Evolutionary conservation across 2,797 vertebrate species (phyloP), one percentile per base, ranked within the genome.

Genomic region (Hippocampus kuda): DNA sequence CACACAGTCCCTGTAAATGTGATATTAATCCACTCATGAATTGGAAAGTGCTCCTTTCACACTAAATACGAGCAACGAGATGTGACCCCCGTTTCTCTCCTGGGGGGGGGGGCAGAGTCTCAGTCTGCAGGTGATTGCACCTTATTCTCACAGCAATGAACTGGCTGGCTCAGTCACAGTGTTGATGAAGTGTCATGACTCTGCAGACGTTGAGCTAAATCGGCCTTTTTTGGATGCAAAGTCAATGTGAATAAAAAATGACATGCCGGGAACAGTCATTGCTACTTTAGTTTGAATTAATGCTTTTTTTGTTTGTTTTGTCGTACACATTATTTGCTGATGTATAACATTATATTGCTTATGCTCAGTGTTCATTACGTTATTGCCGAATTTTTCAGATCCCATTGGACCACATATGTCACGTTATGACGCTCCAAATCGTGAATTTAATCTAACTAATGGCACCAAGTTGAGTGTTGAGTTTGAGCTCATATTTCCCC

Each of bases 1-100:
- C 82, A 84, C 81, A 78, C 63, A 64, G 74, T 81, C 70, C 69
- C 69, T 71, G 65, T 62, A 69, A 77, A 81, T 75, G 71, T 80
- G 44, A 85, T 84, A 89, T 87, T 90, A 88, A 86, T 79, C 74
- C 73, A 26, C 78, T 87, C 75, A 77, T 85, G 80, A 89, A 84
- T 82, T 87, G 82, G 86, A 78, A 84, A 84, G 84, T 75, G 67
- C 68, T 85, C 83, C 79, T n/a, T n/a, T 5, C 34, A 22, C 38
- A 26, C 42, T 15, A 46, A 65, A 65, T 16, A 8, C 18, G 63
- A 48, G 41, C 42, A 24, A 27, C 20, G 11, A 9, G 63, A 48
- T 48, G 26, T 20, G 13, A 1, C 57, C 26, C 57, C 26, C 26
- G 2, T 30, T 30, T 30, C 30, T 30, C 30, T 30, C 30, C 30